These are phyloP conservation scores for Drosophila bocki DNA, from an alignment of 1,140 invertebrate species.

Conservation along the genomic window DNA sequence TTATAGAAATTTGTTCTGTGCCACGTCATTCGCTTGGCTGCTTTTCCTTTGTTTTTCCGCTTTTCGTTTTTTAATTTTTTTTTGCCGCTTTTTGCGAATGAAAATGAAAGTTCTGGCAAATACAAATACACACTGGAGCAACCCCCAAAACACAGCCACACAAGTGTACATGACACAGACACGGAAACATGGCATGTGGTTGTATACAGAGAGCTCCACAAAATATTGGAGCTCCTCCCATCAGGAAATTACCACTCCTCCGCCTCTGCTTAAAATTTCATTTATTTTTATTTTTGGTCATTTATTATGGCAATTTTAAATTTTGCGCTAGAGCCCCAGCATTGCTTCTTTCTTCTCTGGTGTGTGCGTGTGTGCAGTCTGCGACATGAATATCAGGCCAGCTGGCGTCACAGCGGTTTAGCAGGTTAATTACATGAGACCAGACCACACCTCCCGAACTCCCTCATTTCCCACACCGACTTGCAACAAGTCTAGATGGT, in stretches of 20 bases:
- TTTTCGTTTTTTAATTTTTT: constrained; percentile 12
- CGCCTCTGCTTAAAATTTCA: constrained; percentile 12
- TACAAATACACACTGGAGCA: constrained; percentile 47
- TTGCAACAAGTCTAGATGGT: constrained; percentile 10
- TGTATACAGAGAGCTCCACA: constrained; percentile 41
- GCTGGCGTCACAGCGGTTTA: constrained; percentile 74
- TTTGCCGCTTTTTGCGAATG: constrained; percentile 51
- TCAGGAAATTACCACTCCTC: constrained; percentile 9
- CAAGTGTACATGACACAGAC: not conserved
- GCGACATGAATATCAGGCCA: constrained; percentile 46
- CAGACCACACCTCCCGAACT: constrained; percentile 30
- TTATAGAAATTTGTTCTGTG: constrained; percentile 37
- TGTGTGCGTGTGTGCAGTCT: constrained; percentile 30
- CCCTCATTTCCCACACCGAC: constrained; percentile 12
- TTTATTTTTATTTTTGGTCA: constrained; percentile 31
- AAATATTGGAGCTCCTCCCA: constrained; percentile 64
- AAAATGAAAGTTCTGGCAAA: constrained; percentile 68
- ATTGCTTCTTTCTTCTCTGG: not conserved
- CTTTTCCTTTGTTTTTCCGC: constrained; percentile 52
- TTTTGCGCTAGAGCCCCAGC: constrained; percentile 21
- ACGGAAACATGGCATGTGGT: constrained; percentile 18
- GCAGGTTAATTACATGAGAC: constrained; percentile 72
- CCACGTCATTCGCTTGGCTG: constrained; percentile 41
- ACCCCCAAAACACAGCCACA: constrained; percentile 41
- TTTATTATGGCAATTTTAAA: constrained; percentile 56